These are phyloP conservation scores for Atta texana DNA, from an alignment of 1,140 invertebrate genomes.

Conservation along the genomic window DNA sequence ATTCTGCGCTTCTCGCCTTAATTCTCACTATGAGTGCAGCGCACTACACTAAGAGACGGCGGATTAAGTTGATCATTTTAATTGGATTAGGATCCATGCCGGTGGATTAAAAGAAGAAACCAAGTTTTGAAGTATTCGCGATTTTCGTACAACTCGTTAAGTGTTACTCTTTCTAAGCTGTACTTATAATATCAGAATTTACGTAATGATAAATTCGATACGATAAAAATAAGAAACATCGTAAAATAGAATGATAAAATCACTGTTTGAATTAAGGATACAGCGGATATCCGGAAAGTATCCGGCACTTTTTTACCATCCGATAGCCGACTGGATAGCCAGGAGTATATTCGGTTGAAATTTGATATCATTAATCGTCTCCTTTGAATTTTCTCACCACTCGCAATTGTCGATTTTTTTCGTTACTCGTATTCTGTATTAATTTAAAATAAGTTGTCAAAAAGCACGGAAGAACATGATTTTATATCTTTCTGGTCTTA, in stretches of 20 bases:
- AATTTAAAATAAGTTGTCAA: too few species aligned
- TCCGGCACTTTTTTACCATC: too few species aligned
- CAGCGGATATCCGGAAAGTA: too few species aligned
- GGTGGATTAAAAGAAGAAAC: background rate
- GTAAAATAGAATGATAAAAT: slow-evolving; percentile 26
- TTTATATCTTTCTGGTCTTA: too few species aligned
- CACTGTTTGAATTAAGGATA: too few species aligned
- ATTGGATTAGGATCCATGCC: background rate
- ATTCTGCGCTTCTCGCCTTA: slow-evolving; percentile 39
- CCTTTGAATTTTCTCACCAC: too few species aligned
- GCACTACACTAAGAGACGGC: background rate
- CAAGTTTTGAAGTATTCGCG: background rate
- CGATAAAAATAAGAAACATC: background rate
- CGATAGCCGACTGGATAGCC: too few species aligned
- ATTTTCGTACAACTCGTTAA: background rate
- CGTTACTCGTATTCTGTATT: too few species aligned
- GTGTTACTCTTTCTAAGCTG: background rate
- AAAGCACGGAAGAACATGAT: too few species aligned
- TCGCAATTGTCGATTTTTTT: too few species aligned
- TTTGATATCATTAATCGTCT: too few species aligned
- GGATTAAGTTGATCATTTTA: slow-evolving; percentile 19
- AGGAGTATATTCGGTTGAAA: too few species aligned
- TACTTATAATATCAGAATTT: background rate
- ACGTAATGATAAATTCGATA: background rate
- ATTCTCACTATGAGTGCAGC: slow-evolving; percentile 33